phyloP scores from a whole-genome alignment of 2,888 invertebrate species.

The Torymus tubicola region DNA sequence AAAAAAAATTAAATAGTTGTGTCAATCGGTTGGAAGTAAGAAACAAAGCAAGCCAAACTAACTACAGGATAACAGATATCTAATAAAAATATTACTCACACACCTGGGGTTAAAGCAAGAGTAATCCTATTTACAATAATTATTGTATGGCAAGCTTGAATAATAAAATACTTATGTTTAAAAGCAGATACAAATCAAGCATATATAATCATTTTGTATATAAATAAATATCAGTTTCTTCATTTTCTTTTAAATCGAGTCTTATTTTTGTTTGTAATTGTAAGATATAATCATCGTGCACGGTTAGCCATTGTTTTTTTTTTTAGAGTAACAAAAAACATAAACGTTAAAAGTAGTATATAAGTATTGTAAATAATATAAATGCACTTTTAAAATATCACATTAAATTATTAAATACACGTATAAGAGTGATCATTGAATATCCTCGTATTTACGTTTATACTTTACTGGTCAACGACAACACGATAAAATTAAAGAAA shows the following conservation, averaged over 20 bases:
- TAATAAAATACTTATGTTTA: constrained; percentile 29
- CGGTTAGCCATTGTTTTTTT: not conserved
- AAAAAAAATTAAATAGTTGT: not conserved
- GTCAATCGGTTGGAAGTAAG: not conserved
- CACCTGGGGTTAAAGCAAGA: constrained; percentile 44
- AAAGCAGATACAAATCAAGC: constrained; percentile 36
- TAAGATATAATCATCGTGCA: constrained; percentile 15
- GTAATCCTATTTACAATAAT: constrained; percentile 46
- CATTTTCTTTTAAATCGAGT: constrained; percentile 10
- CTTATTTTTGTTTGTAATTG: constrained; percentile 6
- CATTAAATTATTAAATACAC: not conserved
- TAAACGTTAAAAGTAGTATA: not conserved
- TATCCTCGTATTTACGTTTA: no score
- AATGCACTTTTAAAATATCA: constrained; percentile 28
- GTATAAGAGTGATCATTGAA: not conserved
- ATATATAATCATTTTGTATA: not conserved
- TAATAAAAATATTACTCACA: constrained; percentile 43
- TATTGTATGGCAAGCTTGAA: constrained; percentile 31
- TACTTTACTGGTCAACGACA: no score
- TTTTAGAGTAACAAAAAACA: not conserved
- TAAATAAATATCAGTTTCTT: not conserved
- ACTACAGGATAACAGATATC: not conserved
- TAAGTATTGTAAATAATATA: not conserved
- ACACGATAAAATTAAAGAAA: no score
- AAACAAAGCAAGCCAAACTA: constrained; percentile 7